A percentile compares a stretch with the other conserved stretches of the same genome.
Evolutionary conservation across 92 coral and sea anemone genomes (phyloP).

Genomic region (Phenganax stokvisi): DNA sequence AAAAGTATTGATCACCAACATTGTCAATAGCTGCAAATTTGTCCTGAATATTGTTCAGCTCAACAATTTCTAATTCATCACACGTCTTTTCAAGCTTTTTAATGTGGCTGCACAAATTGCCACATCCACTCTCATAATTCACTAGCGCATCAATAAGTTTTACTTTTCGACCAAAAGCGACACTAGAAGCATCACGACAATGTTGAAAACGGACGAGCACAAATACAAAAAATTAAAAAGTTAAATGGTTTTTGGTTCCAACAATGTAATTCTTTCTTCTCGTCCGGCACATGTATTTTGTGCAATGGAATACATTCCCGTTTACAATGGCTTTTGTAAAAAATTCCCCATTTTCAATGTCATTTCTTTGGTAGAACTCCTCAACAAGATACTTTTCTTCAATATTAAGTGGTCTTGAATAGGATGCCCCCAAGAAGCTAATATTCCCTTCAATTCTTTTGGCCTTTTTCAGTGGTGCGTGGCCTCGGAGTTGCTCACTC

Average conservation of each 20-base stretch:
- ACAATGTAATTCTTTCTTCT: conserved; percentile 20
- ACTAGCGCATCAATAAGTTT: neutral
- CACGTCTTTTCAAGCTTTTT: neutral
- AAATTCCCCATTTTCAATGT: conserved; percentile 21
- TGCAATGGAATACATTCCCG: conserved; percentile 25
- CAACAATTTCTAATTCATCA: conserved; percentile 3
- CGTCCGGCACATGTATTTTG: neutral
- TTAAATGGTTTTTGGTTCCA: neutral
- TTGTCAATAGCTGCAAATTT: neutral
- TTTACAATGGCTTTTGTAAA: conserved; percentile 14
- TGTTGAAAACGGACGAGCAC: neutral
- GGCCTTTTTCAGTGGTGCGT: conserved; percentile 3
- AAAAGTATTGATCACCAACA: too few relatives aligned
- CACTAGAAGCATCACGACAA: neutral
- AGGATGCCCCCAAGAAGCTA: conserved; percentile 24
- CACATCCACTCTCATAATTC: neutral
- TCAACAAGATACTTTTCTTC: conserved; percentile 12
- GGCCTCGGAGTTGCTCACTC: conserved; percentile 14
- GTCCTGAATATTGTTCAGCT: neutral
- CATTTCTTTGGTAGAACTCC: neutral
- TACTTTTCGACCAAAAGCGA: conserved; percentile 12
- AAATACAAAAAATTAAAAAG: neutral
- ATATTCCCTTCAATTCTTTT: conserved; percentile 2
- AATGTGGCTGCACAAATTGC: conserved; percentile 7
- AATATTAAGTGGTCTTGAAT: conserved; percentile 4